These are phyloP conservation scores for Chirona hameri DNA, from an alignment of 2,888 invertebrate species.

Conservation along the genomic window DNA sequence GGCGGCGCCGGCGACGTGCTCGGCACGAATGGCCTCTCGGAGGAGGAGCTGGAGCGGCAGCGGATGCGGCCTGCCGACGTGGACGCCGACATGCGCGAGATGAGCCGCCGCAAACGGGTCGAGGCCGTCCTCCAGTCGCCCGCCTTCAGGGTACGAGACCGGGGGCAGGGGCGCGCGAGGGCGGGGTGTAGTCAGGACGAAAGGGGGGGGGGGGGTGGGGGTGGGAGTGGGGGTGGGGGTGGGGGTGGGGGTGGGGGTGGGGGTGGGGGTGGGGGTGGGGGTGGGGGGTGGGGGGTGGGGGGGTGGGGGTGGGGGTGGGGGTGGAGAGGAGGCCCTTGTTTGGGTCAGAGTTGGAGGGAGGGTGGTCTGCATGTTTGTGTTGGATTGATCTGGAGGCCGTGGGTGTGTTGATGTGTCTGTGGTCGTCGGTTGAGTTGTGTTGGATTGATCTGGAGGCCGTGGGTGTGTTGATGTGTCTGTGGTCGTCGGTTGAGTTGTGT, in stretches of 20 bases:
- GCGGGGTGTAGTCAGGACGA: neutral
- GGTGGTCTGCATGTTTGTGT: neutral
- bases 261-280: neutral
- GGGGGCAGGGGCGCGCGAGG: neutral
- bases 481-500: too few species aligned
- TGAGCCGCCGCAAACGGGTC: conserved; percentile 97
- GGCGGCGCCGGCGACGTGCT: neutral
- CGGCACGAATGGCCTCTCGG: neutral
- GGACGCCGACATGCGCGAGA: conserved; percentile 67
- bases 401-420: too few species aligned
- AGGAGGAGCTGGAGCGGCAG: conserved; percentile 38
- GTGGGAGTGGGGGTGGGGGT: neutral
- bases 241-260: neutral
- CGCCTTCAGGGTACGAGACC: conserved; percentile 58
- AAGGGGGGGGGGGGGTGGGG: neutral
- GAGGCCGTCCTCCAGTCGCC: conserved; percentile 88
- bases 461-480: too few species aligned
- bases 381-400: too few species aligned
- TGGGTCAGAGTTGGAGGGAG: neutral
- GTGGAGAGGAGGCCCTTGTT: neutral
- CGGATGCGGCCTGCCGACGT: conserved; percentile 45
- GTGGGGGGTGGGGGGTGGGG: too few species aligned
- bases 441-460: too few species aligned
- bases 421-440: too few species aligned
- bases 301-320: too few species aligned